Evolutionary conservation across 2,113 vertebrate genomes (phyloP).

Genomic region (Laterallus jamaicensis): DNA sequence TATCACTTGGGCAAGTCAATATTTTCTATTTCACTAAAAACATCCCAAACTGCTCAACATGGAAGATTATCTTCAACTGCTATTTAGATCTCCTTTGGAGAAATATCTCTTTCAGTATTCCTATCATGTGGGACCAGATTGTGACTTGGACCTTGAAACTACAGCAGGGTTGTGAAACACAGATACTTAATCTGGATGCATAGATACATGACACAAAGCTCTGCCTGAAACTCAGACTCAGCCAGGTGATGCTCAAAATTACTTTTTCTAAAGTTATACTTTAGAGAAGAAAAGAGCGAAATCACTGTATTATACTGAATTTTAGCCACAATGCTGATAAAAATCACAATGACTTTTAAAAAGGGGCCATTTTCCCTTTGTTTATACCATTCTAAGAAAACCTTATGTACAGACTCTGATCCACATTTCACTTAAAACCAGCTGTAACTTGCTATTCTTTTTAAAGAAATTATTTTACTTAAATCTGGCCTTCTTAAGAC

Average conservation of each 20-base stretch:
- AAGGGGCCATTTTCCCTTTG: background rate
- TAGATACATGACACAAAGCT: background rate
- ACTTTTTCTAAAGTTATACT: background rate
- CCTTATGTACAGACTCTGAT: background rate
- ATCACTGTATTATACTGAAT: background rate
- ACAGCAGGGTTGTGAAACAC: background rate
- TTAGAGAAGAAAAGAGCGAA: background rate
- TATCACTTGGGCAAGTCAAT: background rate
- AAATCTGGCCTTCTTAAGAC: background rate
- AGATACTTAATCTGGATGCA: background rate
- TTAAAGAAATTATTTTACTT: background rate
- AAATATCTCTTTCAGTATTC: background rate
- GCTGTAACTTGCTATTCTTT: background rate
- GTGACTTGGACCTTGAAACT: background rate
- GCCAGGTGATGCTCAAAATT: background rate
- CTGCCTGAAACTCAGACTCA: background rate
- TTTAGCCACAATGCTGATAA: background rate
- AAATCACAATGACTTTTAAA: background rate
- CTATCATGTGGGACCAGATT: background rate
- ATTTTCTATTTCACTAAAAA: background rate
- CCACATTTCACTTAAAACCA: background rate
- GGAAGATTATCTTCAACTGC: background rate
- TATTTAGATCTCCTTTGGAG: background rate
- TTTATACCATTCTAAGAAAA: background rate
- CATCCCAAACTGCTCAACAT: background rate